Base-by-base conservation (phyloP, 2,888 invertebrate genomes). In the Phorcus lineatus region DNA sequence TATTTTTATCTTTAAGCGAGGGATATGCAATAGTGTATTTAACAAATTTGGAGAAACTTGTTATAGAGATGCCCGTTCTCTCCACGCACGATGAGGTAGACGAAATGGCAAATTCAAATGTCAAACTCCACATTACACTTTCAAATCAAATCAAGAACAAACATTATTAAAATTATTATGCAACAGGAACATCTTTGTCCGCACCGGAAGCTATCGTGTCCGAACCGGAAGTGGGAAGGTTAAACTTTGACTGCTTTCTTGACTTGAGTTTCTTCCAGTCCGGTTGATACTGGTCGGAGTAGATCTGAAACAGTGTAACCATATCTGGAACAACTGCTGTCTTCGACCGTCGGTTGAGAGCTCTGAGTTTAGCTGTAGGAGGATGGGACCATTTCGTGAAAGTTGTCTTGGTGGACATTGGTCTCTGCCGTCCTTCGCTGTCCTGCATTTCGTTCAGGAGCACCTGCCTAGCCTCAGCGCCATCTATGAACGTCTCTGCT, bases 231-330 rank as follows among this genome's bases (percentile, higher is more conserved):
- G 24, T 62, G 17, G 28, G 24, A 13, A 28, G 24, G 17, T 24
- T 28, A 24, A 24, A 17, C 28, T 62, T 62, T 11, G 62, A 22
- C 28, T 62, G 62, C 13, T 62, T 62, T 28, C 13, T 62, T 11
- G 22, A 16, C 17, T 28, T 62, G 16, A 62, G 13, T 28, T 77
- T 74, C 67, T 75, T 74, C 88, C 88, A 88, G 80, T 87, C 88
- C 0, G 89, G 89, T 22, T 88, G 87, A 77, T 89, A 91, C 80
- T 91, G 91, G 36, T 91, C 91, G 1, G 90, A 90, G 82, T 91
- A 91, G 19, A 90, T 87, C 77, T 85, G 85, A 80, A 91, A 91
- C 62, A 91, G 84, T 1, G 88, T 86, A 16, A 85, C 84, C 87
- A 90, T 88, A 67, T 88, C 88, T 0, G 89, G 87, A 19, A 87